Conservation (phyloP, 2,113 vertebrate species). For the Pica pica region DNA sequence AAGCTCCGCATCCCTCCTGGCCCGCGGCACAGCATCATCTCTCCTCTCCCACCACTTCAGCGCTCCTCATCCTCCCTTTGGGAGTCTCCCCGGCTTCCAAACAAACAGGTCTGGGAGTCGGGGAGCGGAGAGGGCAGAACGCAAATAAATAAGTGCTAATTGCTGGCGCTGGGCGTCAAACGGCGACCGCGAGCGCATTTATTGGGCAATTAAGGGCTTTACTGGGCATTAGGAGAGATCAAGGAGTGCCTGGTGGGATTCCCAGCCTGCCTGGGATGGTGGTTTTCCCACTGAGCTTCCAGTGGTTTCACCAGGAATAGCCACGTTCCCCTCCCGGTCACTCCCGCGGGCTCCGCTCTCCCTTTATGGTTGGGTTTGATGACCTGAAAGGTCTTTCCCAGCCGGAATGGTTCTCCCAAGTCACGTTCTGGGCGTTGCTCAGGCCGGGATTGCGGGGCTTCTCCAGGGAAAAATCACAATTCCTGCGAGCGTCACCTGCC, state of each 20-base stretch:
- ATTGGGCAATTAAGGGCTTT: constrained; percentile 75
- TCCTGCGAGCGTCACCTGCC: neutral
- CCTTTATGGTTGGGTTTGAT: fast-evolving
- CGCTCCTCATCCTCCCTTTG: neutral
- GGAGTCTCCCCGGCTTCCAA: neutral
- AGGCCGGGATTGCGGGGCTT: neutral
- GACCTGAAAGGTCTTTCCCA: neutral
- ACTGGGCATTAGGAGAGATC: constrained; percentile 30
- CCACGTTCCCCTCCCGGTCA: fast-evolving
- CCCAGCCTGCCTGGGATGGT: neutral
- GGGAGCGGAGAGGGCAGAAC: neutral
- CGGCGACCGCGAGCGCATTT: constrained; percentile 50
- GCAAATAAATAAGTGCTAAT: constrained; percentile 71
- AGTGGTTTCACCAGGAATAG: neutral
- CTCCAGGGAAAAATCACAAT: fast-evolving
- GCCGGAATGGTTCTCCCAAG: neutral
- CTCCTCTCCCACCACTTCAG: fast-evolving
- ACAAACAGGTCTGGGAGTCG: neutral
- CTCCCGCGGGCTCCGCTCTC: neutral
- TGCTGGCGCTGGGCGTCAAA: constrained; percentile 20
- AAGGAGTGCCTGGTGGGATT: neutral
- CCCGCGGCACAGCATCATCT: neutral
- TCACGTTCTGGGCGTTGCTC: fast-evolving
- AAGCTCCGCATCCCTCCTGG: neutral
- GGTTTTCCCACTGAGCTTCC: neutral